phyloP scores from a whole-genome alignment of 1,140 invertebrate species.

The Cotesia vestalis region DNA sequence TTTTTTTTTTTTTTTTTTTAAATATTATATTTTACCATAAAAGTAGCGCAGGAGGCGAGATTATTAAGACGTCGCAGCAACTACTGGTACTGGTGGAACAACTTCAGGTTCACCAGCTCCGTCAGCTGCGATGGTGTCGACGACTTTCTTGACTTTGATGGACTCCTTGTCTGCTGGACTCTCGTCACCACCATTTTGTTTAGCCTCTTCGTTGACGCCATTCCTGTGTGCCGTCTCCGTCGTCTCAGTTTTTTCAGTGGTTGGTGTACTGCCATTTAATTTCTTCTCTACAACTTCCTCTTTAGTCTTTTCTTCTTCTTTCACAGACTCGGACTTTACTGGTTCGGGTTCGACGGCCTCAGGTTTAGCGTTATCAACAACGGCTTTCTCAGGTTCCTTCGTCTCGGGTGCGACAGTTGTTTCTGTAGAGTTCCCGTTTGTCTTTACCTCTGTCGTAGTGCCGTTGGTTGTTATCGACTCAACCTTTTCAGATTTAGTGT shows the following conservation, averaged over 20 bases:
- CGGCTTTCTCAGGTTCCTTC: slow-evolving; percentile 22
- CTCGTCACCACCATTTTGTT: slow-evolving; percentile 55
- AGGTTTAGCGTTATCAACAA: slow-evolving; percentile 20
- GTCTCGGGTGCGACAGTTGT: slow-evolving; percentile 8
- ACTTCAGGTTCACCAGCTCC: slow-evolving; percentile 59
- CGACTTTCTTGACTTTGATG: slow-evolving; percentile 61
- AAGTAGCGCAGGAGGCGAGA: slow-evolving; percentile 42
- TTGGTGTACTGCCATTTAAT: slow-evolving; percentile 23
- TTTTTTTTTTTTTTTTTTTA: slow-evolving; percentile 28
- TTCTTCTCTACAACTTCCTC: slow-evolving; percentile 40
- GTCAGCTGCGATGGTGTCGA: slow-evolving; percentile 55
- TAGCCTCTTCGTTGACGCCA: slow-evolving; percentile 50
- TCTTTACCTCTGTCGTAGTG: slow-evolving; percentile 6
- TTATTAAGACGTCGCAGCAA: slow-evolving; percentile 63
- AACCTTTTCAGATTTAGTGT: slow-evolving; percentile 5
- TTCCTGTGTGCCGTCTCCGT: slow-evolving; percentile 52
- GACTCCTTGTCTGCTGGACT: slow-evolving; percentile 54
- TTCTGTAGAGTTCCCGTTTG: slow-evolving; percentile 29
- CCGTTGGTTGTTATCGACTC: slow-evolving; percentile 24
- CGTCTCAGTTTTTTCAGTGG: slow-evolving; percentile 6
- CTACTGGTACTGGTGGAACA: slow-evolving; percentile 60
- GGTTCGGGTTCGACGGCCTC: slow-evolving; percentile 22
- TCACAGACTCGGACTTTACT: slow-evolving; percentile 13
- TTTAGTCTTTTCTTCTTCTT: slow-evolving; percentile 30
- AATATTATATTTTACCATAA: slow-evolving; percentile 27